Evolutionary conservation across 2,888 invertebrate genomes (phyloP), one percentile per base, ranked within the genome.

Genomic region (Ametastegia equiseti): DNA sequence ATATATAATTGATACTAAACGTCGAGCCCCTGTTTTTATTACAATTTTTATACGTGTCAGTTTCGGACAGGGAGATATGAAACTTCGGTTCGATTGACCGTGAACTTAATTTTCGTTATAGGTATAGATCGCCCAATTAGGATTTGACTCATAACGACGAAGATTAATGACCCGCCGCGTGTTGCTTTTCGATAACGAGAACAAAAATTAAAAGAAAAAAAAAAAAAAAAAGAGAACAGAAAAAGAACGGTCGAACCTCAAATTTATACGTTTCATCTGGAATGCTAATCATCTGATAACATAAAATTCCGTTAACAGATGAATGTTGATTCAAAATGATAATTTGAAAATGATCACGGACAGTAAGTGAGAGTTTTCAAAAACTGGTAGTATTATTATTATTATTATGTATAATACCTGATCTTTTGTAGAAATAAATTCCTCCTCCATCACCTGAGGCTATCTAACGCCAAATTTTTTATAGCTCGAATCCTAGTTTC

Each of bases 61-160:
- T 19, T 57, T 57, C 30, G n/a, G n/a, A 13, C 13, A 60, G 4
- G 13, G n/a, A 1, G 4, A 1, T 30, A 5, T 60, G 5, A 13
- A 5, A 27, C 9, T 67, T 36, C n/a, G 36, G 67, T 11, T 36
- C 67, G 27, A 30, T 60, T 60, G 60, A 60, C 60, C 60, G 30
- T 60, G 60, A 60, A 60, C 60, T 60, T 60, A 60, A 60, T 60
- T 60, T 60, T 60, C 60, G 30, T 30, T 60, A 60, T 27, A 27
- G 13, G 5, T 5, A 42, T 42, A 67, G 67, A 39, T 13, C 19
- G 36, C 39, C 19, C 39, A 67, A 67, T 67, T 67, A 67, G 67
- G 39, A 42, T 11, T 39, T 39, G 67, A 67, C 67, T 39, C 39
- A 67, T 42, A 42, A 19, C 23, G 67, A 67, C 67, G 42, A 67